These are phyloP conservation scores for Sarcophilus harrisii DNA, from an alignment of 2,797 vertebrate species.

Conservation along the genomic window DNA sequence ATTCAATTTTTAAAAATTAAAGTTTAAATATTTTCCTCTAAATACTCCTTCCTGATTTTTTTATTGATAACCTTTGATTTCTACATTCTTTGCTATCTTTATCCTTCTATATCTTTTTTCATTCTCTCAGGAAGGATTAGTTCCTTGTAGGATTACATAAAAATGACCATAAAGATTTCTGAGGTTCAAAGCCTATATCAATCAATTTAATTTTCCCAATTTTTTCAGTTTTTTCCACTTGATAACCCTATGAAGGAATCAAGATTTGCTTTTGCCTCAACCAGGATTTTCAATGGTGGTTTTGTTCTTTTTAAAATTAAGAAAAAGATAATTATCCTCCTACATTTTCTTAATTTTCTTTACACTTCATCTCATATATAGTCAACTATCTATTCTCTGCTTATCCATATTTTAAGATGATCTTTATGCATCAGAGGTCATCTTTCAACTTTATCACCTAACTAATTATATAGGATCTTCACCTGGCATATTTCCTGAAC, in stretches of 20 bases:
- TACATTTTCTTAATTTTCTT: background rate
- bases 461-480: background rate
- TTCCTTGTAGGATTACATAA: background rate
- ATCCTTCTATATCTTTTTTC: slow-evolving; percentile 15
- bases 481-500: background rate
- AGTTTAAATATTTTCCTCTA: slow-evolving; percentile 51
- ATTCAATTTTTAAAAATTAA: slow-evolving; percentile 41
- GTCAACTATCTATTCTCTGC: background rate
- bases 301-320: background rate
- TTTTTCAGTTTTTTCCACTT: background rate
- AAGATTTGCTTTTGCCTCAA: background rate
- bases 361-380: background rate
- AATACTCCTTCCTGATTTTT: slow-evolving; percentile 42
- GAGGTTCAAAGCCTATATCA: background rate
- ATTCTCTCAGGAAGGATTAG: background rate
- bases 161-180: slow-evolving; percentile 31
- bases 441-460: background rate
- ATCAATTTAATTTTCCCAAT: slow-evolving; percentile 3
- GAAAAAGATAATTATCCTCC: background rate
- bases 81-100: slow-evolving; percentile 30
- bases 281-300: background rate
- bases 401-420: background rate
- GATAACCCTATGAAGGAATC: background rate
- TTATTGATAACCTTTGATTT: slow-evolving; percentile 53
- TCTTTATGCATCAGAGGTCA: background rate